phyloP scores from a whole-genome alignment of 2,113 vertebrate genomes.

The Alexandromys fortis region DNA sequence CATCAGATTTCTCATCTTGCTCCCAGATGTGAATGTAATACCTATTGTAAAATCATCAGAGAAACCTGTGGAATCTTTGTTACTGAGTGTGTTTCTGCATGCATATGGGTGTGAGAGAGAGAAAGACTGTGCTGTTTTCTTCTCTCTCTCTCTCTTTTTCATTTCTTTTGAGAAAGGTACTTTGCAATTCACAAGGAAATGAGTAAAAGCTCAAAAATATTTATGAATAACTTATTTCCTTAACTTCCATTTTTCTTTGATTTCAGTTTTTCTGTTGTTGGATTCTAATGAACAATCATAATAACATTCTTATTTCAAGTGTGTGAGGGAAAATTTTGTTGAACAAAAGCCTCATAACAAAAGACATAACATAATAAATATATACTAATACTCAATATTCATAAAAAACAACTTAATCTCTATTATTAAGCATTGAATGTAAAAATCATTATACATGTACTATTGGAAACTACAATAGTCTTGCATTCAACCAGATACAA shows the following conservation, averaged over 20 bases:
- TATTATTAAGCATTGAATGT: not conserved
- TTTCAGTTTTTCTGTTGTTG: not conserved
- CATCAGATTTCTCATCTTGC: not conserved
- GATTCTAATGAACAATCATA: not conserved
- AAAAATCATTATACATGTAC: not conserved
- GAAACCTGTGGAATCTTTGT: not conserved
- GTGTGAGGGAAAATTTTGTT: not conserved
- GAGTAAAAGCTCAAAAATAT: not conserved
- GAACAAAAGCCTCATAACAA: not conserved
- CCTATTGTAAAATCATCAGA: too few relatives aligned
- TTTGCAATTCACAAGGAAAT: not conserved
- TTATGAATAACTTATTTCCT: not conserved
- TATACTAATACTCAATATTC: not conserved
- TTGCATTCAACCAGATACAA: accelerated
- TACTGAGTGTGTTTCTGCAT: not conserved
- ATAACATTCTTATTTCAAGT: not conserved
- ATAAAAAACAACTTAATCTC: not conserved
- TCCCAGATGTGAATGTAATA: too few relatives aligned
- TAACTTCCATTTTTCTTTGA: not conserved
- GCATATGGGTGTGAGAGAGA: not conserved
- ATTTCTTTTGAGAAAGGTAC: not conserved
- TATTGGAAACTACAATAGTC: not conserved
- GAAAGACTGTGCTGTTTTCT: not conserved
- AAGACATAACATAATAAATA: not conserved
- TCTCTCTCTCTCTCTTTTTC: too few relatives aligned